Percentiles rank a stretch among this genome's conserved stretches.
Evolutionary conservation across 1,140 invertebrate genomes (phyloP).

Genomic region (Gryon sp.): DNA sequence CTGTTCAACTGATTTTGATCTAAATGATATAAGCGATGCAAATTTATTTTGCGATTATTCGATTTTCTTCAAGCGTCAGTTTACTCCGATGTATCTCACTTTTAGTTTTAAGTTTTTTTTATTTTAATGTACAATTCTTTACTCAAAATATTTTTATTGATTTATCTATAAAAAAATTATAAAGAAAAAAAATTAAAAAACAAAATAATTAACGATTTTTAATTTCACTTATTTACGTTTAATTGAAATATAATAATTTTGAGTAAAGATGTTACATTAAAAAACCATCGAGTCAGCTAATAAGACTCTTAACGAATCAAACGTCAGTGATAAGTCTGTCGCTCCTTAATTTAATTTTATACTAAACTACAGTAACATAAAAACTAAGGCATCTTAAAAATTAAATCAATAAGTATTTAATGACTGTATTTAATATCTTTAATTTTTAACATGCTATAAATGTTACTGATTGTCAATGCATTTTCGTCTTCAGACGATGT

Average conservation of each 20-base stretch:
- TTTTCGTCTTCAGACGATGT: no score
- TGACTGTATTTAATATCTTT: slow-evolving; percentile 20
- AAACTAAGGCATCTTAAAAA: slow-evolving; percentile 39
- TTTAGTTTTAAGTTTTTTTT: slow-evolving; percentile 53
- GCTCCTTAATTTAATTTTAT: slow-evolving; percentile 46
- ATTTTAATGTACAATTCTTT: slow-evolving; percentile 45
- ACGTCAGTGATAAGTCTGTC: slow-evolving; percentile 68
- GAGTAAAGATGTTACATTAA: slow-evolving; percentile 43
- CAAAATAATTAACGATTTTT: no score
- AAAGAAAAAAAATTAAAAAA: no score
- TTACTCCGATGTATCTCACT: slow-evolving; percentile 63
- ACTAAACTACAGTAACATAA: slow-evolving; percentile 36
- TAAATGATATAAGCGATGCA: slow-evolving; percentile 31
- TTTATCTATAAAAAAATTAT: no score
- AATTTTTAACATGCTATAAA: slow-evolving; percentile 40
- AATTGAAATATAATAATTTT: slow-evolving; percentile 5
- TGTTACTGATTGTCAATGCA: slow-evolving; percentile 28
- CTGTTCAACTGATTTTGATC: slow-evolving; percentile 57
- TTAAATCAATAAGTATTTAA: slow-evolving; percentile 37
- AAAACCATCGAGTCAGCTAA: slow-evolving; percentile 45
- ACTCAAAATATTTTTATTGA: slow-evolving; percentile 24
- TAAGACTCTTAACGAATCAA: slow-evolving; percentile 68
- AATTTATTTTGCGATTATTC: slow-evolving; percentile 37
- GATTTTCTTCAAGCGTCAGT: slow-evolving; percentile 55
- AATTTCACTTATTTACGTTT: neutral